Evolutionary conservation across 2,888 invertebrate species (phyloP), one percentile per base, ranked within the genome.

Genomic region (Cryptocephalus moraei): DNA sequence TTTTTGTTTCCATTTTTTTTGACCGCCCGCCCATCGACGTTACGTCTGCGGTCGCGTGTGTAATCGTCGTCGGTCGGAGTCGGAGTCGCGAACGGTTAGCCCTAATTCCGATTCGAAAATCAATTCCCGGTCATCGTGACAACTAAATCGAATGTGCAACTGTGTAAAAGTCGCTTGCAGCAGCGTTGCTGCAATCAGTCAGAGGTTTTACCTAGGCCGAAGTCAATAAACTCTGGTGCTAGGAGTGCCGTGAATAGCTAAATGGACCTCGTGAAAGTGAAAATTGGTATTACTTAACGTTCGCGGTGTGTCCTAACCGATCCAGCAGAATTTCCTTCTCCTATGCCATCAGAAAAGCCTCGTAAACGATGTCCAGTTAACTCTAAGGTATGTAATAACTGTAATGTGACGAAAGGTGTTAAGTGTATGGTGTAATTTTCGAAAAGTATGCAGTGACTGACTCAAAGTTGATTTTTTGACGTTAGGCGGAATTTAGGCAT

Each of bases 201-300:
- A 44, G 33, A 41, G 38, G 44, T 48, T 44, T 44, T 48, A 48
- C 66, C 66, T 67, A 65, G 56, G 57, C 54, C 59, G 67, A 68
- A 67, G 69, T 70, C 69, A 70, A 70, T 69, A 69, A 70, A 69
- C 69, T 70, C 66, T 60, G 57, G 52, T 22, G 22, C 41, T 64
- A 70, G 69, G 71, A 69, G 69, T 67, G 69, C 69, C 69, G 61
- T 65, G 62, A 60, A 59, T 61, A 66, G 62, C 62, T 60, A 59
- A 59, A 61, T 53, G 46, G 43, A 53, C 46, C 58, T 61, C 57
- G 68, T 68, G 69, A 69, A 69, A 69, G 69, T 69, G 68, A 67
- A 67, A 68, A 68, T 67, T 63, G 56, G 59, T 58, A 62, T 66
- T 65, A 65, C 66, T 55, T 59, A 65, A 66, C 58, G 49, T 54